A percentile compares a stretch with the other conserved stretches of the same genome.
phyloP scores from a whole-genome alignment of 2,888 invertebrate species.

The Athalia cordata region DNA sequence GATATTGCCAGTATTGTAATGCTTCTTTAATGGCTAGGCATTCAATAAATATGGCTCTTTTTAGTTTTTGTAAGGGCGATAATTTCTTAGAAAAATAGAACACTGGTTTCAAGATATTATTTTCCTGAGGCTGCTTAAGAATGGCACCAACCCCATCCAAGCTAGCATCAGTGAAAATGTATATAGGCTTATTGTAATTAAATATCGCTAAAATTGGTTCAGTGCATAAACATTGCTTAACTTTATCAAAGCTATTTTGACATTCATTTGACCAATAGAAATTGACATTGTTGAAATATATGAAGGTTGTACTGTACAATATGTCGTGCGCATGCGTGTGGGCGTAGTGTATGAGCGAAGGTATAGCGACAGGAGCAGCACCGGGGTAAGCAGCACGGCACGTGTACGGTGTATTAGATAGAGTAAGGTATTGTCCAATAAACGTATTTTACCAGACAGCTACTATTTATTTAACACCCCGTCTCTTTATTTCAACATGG shows the following conservation, averaged over 20 bases:
- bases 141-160: conserved; percentile 35
- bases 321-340: no score
- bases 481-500: no score
- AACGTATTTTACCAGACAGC: no score
- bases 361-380: no score
- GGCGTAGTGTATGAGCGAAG: no score
- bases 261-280: conserved; percentile 46
- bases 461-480: no score
- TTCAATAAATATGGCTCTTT: conserved; percentile 43
- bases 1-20: conserved; percentile 47
- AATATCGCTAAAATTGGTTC: conserved; percentile 44
- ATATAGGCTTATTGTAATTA: conserved; percentile 31
- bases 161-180: conserved; percentile 44
- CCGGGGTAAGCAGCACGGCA: no score
- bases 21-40: conserved; percentile 47
- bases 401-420: no score
- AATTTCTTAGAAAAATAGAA: conserved; percentile 44
- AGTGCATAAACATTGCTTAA: conserved; percentile 45
- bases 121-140: conserved; percentile 34
- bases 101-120: conserved; percentile 43
- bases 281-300: no score
- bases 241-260: conserved; percentile 39
- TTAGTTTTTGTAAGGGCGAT: conserved; percentile 26
- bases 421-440: no score
- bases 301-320: no score